A percentile compares a stretch with the other conserved stretches of the same genome.
phyloP scores from a whole-genome alignment of 2,888 invertebrate genomes.

The Myopa testacea region DNA sequence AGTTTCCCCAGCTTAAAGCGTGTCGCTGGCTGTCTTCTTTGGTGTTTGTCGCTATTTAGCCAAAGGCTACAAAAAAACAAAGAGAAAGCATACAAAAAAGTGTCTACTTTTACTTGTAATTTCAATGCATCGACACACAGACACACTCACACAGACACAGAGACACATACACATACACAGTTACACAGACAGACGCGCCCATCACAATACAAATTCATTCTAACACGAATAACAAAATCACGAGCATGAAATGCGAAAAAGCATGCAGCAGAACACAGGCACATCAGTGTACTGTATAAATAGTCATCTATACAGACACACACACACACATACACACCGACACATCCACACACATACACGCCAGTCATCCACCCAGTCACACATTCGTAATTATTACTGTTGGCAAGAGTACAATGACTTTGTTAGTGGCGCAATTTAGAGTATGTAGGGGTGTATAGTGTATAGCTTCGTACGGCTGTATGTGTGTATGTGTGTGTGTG shows the following conservation, averaged over 20 bases:
- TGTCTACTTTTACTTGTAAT: too few species aligned
- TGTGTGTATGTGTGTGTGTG: not conserved
- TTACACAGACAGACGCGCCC: not conserved
- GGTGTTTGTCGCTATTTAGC: too few species aligned
- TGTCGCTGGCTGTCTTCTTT: too few species aligned
- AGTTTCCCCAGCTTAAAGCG: too few species aligned
- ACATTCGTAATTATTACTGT: constrained; percentile 23
- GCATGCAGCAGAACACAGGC: not conserved
- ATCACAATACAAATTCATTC: not conserved
- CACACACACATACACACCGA: not conserved
- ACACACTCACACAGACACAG: not conserved
- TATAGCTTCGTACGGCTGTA: too few species aligned
- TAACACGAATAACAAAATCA: not conserved
- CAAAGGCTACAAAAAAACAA: too few species aligned
- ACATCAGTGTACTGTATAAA: too few species aligned
- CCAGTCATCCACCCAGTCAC: not conserved
- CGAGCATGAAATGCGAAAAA: not conserved
- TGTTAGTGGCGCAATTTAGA: not conserved
- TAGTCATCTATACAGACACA: not conserved
- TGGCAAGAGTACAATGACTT: constrained; percentile 18
- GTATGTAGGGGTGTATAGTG: not conserved
- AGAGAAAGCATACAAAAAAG: too few species aligned
- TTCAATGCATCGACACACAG: too few species aligned
- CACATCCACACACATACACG: not conserved
- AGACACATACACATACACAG: not conserved